Percentiles rank a stretch among this genome's conserved stretches.
phyloP scores from a whole-genome alignment of 2,888 invertebrate genomes.

The Torymus tubicola region DNA sequence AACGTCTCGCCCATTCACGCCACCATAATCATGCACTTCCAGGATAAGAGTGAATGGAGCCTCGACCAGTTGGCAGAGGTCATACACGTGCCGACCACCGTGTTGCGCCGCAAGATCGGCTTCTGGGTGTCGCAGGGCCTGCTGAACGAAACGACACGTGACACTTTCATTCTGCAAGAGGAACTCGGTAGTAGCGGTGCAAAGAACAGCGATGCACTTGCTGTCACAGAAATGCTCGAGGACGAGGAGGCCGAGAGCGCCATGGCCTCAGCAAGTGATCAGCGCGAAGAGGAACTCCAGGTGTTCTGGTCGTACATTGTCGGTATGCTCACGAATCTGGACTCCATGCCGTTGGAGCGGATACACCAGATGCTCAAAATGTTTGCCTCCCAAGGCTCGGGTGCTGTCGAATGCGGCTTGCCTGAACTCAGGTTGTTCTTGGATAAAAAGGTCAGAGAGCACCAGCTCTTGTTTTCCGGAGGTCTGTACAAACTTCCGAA shows the following conservation, averaged over 20 bases:
- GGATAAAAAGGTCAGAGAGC: constrained; percentile 94
- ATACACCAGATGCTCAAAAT: constrained; percentile 98
- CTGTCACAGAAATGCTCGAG: constrained; percentile 82
- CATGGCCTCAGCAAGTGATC: constrained; percentile 96
- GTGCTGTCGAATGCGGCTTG: constrained; percentile 90
- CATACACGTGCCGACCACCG: constrained; percentile 92
- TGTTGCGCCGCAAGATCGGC: constrained; percentile 90
- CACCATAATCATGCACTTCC: constrained; percentile 94
- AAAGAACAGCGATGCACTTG: constrained; percentile 76
- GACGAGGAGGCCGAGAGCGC: constrained; percentile 96
- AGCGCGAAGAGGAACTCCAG: constrained; percentile 95
- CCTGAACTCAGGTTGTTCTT: constrained; percentile 93
- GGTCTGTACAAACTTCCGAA: constrained; percentile 94
- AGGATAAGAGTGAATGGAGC: constrained; percentile 90
- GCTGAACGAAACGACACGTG: constrained; percentile 85
- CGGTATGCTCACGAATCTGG: constrained; percentile 97
- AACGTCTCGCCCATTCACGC: constrained; percentile 96
- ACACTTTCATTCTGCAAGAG: constrained; percentile 86
- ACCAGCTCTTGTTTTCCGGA: constrained; percentile 89
- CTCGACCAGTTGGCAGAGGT: constrained; percentile 90
- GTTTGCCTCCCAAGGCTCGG: constrained; percentile 95
- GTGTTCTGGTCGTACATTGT: constrained; percentile 98
- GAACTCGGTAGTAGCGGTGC: constrained; percentile 75
- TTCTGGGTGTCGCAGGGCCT: constrained; percentile 97
- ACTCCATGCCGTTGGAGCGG: constrained; percentile 91